Percentiles rank a stretch among this genome's conserved stretches.
These are phyloP conservation scores for Invenusta paracnida DNA, from an alignment of 2,888 invertebrate species.

Conservation along the genomic window DNA sequence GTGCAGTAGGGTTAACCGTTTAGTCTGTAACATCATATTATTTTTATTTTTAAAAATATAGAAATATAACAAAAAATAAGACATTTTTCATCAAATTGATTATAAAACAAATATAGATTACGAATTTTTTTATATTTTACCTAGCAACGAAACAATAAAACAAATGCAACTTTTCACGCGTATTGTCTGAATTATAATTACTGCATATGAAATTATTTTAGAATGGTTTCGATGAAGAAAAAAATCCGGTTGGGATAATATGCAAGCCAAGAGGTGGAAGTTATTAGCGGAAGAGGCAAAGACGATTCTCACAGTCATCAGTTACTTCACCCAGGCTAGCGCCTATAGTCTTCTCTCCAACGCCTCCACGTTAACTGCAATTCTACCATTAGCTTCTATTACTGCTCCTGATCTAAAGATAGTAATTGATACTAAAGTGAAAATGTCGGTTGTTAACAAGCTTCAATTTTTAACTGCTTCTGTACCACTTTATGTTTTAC, in stretches of 20 bases:
- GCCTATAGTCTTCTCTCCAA: background rate
- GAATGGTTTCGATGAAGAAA: background rate
- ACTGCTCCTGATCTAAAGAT: background rate
- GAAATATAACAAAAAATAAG: too few species aligned
- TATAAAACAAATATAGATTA: too few species aligned
- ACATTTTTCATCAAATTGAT: too few species aligned
- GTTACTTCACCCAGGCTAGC: background rate
- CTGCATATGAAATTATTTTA: background rate
- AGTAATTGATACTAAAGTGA: background rate
- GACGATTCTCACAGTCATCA: background rate
- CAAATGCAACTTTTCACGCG: too few species aligned
- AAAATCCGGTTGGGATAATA: background rate
- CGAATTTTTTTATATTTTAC: too few species aligned
- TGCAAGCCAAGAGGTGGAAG: background rate
- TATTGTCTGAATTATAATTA: background rate
- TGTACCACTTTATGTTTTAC: background rate
- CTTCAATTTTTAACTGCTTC: background rate
- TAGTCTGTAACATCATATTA: too few species aligned
- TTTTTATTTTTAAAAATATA: too few species aligned
- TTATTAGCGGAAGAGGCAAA: background rate
- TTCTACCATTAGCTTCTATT: background rate
- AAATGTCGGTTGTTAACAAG: background rate
- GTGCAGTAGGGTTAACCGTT: too few species aligned
- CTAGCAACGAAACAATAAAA: too few species aligned
- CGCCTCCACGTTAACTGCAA: background rate